phyloP scores from a whole-genome alignment of 2,888 invertebrate genomes.

The Sphinx pinastri region DNA sequence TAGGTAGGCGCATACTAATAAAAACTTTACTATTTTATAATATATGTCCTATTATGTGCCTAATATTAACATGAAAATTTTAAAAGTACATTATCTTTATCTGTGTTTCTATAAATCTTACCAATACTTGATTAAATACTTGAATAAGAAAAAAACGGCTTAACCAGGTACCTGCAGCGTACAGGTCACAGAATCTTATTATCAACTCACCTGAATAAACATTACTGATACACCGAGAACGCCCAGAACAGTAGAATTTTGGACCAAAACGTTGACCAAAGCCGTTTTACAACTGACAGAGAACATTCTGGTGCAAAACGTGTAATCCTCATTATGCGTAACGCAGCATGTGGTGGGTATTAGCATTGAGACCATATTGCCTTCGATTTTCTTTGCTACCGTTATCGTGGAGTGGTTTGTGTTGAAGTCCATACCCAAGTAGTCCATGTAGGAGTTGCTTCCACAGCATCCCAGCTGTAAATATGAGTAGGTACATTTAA shows the following conservation, averaged over 20 bases:
- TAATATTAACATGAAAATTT: too few relatives aligned
- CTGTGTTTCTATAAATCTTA: too few relatives aligned
- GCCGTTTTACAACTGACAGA: slow-evolving; percentile 60
- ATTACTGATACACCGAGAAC: slow-evolving; percentile 76
- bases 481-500: background rate
- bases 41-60: too few relatives aligned
- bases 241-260: slow-evolving; percentile 71
- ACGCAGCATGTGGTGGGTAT: slow-evolving; percentile 66
- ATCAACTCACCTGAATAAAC: slow-evolving; percentile 68
- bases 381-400: slow-evolving; percentile 49
- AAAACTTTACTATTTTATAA: too few relatives aligned
- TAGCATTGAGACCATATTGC: slow-evolving; percentile 47
- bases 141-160: too few relatives aligned
- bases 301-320: slow-evolving; percentile 55
- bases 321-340: slow-evolving; percentile 34
- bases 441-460: slow-evolving; percentile 62
- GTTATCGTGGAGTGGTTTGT: slow-evolving; percentile 57
- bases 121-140: too few relatives aligned
- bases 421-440: slow-evolving; percentile 57
- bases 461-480: slow-evolving; percentile 74
- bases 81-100: too few relatives aligned
- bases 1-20: too few relatives aligned
- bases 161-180: too few relatives aligned
- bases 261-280: slow-evolving; percentile 58
- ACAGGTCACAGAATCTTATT: too few relatives aligned